phyloP scores from a whole-genome alignment of 1,140 invertebrate genomes.

The Saxidomus purpurata region DNA sequence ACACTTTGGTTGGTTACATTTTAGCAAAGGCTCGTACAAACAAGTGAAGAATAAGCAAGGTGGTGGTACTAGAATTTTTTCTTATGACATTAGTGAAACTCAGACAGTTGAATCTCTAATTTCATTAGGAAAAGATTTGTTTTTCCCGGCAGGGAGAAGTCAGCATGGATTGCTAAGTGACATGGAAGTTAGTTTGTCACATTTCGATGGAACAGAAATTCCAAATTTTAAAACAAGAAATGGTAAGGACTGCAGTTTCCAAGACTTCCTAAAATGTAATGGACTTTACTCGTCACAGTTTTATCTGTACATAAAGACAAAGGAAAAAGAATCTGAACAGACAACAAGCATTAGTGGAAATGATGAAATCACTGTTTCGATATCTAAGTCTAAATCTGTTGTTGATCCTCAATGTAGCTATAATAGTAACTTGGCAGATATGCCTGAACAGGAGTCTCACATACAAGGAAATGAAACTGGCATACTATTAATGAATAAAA shows the following conservation, averaged over 20 bases:
- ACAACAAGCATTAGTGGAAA: not conserved
- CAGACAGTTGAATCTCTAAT: conserved; percentile 18
- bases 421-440: not conserved
- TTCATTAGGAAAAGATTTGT: conserved; percentile 12
- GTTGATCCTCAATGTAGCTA: not conserved
- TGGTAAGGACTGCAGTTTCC: conserved; percentile 27
- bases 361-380: conserved; percentile 2
- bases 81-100: conserved; percentile 6
- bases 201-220: conserved; percentile 24
- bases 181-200: conserved; percentile 16
- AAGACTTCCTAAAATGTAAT: conserved; percentile 13
- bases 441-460: not conserved
- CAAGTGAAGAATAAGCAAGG: conserved; percentile 27
- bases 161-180: conserved; percentile 18
- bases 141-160: conserved; percentile 20
- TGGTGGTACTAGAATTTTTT: not conserved
- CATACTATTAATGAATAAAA: conserved; percentile 18
- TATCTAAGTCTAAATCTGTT: not conserved
- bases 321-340: no score
- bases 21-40: conserved; percentile 6
- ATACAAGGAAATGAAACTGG: conserved; percentile 19
- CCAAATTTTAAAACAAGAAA: conserved; percentile 8
- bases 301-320: conserved; percentile 32
- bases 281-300: not conserved
- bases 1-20: not conserved